Base-by-base conservation (phyloP, 2,113 vertebrate species). In the Prochilodus magdalenae region DNA sequence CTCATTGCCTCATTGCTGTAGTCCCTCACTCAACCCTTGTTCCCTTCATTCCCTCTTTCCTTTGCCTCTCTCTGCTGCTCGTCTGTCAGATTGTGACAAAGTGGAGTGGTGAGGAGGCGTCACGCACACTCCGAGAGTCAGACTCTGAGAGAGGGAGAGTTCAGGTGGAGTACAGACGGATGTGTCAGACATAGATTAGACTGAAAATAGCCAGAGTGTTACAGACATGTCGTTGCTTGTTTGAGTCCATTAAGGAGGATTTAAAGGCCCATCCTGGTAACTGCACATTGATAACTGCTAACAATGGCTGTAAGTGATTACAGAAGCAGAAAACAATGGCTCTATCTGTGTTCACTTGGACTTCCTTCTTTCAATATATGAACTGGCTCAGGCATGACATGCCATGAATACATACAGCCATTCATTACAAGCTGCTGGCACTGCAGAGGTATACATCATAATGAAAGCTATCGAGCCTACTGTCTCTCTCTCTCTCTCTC, bases 381-480 rank as follows among this genome's bases (percentile, higher is more conserved):
- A 80, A 60, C 72, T 73, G 57, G 69, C 57, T 73, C 57, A 29
- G 22, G 40, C 57, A 26, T 72, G 78, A 73, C 40, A 59, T 36
- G 57, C 24, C 70, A 63, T 71, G 70, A 63, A 40, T 72, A 72
- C 63, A 74, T 72, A 49, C 73, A 62, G 57, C 26, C 27, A 80
- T 62, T 73, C 26, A 62, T 79, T 72, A 79, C 33, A 72, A 26
- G 57, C 57, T 36, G 22, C 65, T 12, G 24, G 53, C 55, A 80
- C 73, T 62, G 77, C 76, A 77, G 81, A 53, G 73, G 36, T 65
- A 84, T 84, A 70, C 22, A 84, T 84, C 82, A 75, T 69, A 70
- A 80, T 80, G 44, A 75, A 74, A 84, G 62, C 69, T 36, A 55
- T 60, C 47, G 53, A 75, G 72, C 53, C 71, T 16, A 57, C 69